Conservation (phyloP, 2,888 invertebrate genomes). For the Archaeoteleia sp. region DNA sequence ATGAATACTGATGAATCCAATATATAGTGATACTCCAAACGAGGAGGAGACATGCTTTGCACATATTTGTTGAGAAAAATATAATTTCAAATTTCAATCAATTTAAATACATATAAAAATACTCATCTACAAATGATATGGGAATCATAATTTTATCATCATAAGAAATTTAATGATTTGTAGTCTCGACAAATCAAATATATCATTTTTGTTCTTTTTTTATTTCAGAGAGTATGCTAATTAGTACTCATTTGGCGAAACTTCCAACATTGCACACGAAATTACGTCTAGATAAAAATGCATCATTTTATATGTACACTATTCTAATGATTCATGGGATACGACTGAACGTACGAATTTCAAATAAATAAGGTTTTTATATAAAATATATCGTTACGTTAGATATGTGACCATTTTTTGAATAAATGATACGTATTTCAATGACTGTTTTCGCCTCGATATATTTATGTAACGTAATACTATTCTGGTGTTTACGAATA, state of each 20-base stretch:
- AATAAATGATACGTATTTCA: slow-evolving; percentile 37
- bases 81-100: no score
- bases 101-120: no score
- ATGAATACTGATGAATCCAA: no score
- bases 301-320: slow-evolving; percentile 37
- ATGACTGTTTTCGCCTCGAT: slow-evolving; percentile 16
- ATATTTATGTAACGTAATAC: slow-evolving; percentile 36
- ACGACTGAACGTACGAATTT: slow-evolving; percentile 24
- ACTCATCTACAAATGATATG: slow-evolving; percentile 12
- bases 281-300: slow-evolving; percentile 18
- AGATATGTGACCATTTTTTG: slow-evolving; percentile 38
- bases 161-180: slow-evolving; percentile 20
- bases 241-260: slow-evolving; percentile 46
- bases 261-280: slow-evolving; percentile 34
- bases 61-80: no score
- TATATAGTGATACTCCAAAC: no score
- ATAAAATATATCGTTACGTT: slow-evolving; percentile 44
- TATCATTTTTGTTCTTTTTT: slow-evolving; percentile 19
- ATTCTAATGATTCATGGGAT: slow-evolving; percentile 38
- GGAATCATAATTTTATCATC: slow-evolving; percentile 19
- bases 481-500: slow-evolving; percentile 44
- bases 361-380: slow-evolving; percentile 29
- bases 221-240: slow-evolving; percentile 41
- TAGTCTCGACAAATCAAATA: slow-evolving; percentile 16
- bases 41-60: no score